A percentile compares a stretch with the other conserved stretches of the same genome.
These are phyloP conservation scores for Tiliacea citrago DNA, from an alignment of 2,888 invertebrate species.

Conservation along the genomic window DNA sequence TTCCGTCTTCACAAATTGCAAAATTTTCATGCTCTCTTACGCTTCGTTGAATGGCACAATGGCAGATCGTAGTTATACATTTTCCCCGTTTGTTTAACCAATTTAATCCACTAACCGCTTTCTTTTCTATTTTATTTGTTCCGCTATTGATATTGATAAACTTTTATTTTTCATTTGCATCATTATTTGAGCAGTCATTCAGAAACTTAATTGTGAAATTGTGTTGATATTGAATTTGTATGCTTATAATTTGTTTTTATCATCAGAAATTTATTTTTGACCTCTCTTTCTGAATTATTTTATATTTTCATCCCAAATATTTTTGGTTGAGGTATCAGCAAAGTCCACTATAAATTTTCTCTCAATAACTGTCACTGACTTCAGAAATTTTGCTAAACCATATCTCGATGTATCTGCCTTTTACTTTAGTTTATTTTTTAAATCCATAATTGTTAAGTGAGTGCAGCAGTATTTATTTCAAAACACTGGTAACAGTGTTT, in stretches of 20 bases:
- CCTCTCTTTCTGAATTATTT: not conserved
- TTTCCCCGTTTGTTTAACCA: conserved; percentile 67
- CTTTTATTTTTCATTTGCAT: conserved; percentile 40
- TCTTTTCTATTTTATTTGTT: conserved; percentile 60
- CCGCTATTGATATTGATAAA: conserved; percentile 31
- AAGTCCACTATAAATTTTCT: not conserved
- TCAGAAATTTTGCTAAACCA: conserved; percentile 20
- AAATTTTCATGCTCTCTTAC: conserved; percentile 58
- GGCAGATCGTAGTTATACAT: conserved; percentile 66
- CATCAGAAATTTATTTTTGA: not conserved
- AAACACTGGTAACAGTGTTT: not conserved
- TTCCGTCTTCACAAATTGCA: conserved; percentile 10
- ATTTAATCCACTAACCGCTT: conserved; percentile 69
- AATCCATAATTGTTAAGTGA: not conserved
- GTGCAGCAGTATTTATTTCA: no score
- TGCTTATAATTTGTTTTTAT: not conserved
- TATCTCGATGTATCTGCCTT: conserved; percentile 13
- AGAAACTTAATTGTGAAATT: conserved; percentile 4
- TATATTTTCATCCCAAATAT: not conserved
- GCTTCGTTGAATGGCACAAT: conserved; percentile 72
- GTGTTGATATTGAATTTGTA: not conserved
- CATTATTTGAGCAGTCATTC: conserved; percentile 16
- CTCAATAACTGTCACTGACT: conserved; percentile 35
- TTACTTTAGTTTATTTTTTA: conserved; percentile 20
- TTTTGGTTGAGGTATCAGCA: not conserved